Evolutionary conservation across 37 sponge, comb jelly and placozoan species (phyloP).

Genomic region (Tethya wilhelma): DNA sequence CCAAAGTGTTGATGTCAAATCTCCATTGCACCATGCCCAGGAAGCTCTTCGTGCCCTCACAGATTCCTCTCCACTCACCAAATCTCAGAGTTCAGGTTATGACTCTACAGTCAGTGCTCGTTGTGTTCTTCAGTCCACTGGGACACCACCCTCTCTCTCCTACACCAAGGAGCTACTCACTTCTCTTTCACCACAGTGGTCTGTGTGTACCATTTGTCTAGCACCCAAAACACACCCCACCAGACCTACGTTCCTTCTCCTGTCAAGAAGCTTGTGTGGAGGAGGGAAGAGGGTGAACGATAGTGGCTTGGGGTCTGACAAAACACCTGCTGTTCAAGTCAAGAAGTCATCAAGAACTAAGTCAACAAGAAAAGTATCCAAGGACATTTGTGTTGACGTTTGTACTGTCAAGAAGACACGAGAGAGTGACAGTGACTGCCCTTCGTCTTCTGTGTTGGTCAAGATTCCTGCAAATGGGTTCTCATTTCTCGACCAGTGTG

Average conservation of each 20-base stretch:
- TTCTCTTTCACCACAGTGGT: conserved; percentile 41
- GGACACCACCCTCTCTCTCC: conserved; percentile 9
- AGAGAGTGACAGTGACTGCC: too few species aligned
- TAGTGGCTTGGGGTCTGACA: background rate
- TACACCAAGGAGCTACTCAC: conserved; percentile 18
- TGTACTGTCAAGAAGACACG: too few species aligned
- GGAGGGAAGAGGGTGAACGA: too few species aligned
- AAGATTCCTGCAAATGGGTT: too few species aligned
- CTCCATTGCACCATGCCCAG: background rate
- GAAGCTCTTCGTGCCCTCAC: background rate
- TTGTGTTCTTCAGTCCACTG: conserved; percentile 15
- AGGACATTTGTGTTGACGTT: too few species aligned
- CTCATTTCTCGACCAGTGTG: too few species aligned
- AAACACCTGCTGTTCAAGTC: background rate
- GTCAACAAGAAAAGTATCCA: background rate
- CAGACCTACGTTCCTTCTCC: background rate
- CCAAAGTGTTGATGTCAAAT: background rate
- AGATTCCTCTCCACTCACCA: background rate
- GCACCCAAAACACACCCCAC: conserved; percentile 26
- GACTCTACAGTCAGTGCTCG: background rate
- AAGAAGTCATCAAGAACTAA: background rate
- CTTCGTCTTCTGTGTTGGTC: background rate
- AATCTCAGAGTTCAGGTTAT: background rate
- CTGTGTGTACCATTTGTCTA: conserved; percentile 19
- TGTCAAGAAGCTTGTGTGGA: background rate